phyloP scores from a whole-genome alignment of 2,113 vertebrate genomes.

The Prunella fulvescens region DNA sequence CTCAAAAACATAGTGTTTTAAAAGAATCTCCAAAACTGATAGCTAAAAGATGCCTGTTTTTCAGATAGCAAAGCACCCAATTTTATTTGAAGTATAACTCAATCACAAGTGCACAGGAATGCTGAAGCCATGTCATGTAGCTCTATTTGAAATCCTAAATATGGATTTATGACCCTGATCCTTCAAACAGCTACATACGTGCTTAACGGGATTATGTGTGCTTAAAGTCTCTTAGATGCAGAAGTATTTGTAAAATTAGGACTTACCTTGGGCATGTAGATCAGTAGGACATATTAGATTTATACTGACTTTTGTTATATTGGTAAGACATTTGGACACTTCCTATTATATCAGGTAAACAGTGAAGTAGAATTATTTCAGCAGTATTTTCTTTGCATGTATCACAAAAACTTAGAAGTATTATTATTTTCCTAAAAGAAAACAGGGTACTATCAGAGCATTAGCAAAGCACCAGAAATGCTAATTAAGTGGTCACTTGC shows the following conservation, averaged over 20 bases:
- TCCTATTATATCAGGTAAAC: not conserved
- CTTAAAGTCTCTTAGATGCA: constrained; percentile 5
- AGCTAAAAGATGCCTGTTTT: not conserved
- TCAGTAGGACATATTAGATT: not conserved
- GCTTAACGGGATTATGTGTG: not conserved
- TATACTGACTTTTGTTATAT: not conserved
- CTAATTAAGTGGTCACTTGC: not conserved
- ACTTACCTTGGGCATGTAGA: not conserved
- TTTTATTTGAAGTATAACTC: not conserved
- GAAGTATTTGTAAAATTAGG: constrained; percentile 14
- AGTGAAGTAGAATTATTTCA: not conserved
- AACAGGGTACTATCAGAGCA: not conserved
- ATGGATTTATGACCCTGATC: constrained; percentile 37
- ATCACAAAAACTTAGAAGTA: not conserved
- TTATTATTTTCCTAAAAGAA: not conserved
- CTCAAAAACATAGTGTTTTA: not conserved
- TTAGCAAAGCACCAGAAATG: not conserved
- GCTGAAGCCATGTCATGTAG: not conserved
- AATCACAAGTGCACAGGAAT: not conserved
- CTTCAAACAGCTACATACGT: not conserved
- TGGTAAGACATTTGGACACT: not conserved
- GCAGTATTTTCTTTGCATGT: not conserved
- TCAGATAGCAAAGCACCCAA: not conserved
- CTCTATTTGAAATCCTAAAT: constrained; percentile 11
- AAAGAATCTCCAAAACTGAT: not conserved